A percentile compares a stretch with the other conserved stretches of the same genome.
Evolutionary conservation across 2,113 vertebrate genomes (phyloP).

Genomic region (Plotosus lineatus): DNA sequence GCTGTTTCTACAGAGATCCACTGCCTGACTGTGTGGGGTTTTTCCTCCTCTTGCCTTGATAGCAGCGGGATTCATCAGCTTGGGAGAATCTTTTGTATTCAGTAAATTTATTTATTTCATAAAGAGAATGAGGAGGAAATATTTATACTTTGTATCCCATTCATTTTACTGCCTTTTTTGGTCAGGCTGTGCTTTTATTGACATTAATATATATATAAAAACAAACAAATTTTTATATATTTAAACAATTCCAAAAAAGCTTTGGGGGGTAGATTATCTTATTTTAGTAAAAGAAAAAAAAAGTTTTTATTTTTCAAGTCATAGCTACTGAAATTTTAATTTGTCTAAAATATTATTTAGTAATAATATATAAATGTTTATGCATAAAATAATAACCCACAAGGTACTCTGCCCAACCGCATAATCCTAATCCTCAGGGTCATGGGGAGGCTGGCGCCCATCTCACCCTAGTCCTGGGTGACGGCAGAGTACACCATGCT

Average conservation of each 20-base stretch:
- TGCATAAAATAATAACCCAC: no score
- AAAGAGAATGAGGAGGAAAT: neutral
- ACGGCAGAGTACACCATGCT: no score
- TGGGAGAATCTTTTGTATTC: neutral
- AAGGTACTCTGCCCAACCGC: no score
- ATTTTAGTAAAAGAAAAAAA: neutral
- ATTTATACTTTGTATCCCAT: neutral
- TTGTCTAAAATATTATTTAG: no score
- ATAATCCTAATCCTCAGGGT: no score
- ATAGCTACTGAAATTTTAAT: no score
- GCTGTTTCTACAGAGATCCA: conserved; percentile 20
- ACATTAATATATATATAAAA: neutral
- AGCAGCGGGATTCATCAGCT: neutral
- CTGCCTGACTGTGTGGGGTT: neutral
- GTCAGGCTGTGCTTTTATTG: neutral
- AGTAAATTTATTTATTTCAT: neutral
- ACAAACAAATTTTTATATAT: neutral
- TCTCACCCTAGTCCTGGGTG: no score
- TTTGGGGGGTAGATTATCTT: neutral
- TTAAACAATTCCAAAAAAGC: no score
- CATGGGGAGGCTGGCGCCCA: no score
- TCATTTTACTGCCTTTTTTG: neutral
- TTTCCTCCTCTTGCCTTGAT: neutral
- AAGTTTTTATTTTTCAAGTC: no score
- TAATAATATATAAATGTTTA: no score